A percentile compares a stretch with the other conserved stretches of the same genome.
Evolutionary conservation across 1,140 invertebrate genomes (phyloP).

Genomic region (Drosophila ananassae): DNA sequence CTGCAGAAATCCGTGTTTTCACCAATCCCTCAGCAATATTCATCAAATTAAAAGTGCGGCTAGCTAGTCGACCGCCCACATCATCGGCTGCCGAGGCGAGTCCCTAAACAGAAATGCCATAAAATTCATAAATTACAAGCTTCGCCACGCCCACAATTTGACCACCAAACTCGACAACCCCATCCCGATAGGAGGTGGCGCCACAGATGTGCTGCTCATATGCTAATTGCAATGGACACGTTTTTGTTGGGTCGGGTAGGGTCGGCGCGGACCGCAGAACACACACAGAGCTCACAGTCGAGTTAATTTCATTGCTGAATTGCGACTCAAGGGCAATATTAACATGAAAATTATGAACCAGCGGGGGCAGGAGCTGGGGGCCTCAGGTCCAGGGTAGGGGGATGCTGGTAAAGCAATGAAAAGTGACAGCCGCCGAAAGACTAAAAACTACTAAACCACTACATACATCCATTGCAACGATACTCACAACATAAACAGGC

Average conservation of each 20-base stretch:
- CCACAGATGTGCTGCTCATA: slow-evolving; percentile 32
- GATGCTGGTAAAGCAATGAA: slow-evolving; percentile 43
- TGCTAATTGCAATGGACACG: slow-evolving; percentile 71
- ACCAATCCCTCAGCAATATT: slow-evolving; percentile 11
- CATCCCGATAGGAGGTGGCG: neutral
- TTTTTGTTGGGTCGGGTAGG: slow-evolving; percentile 39
- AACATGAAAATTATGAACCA: slow-evolving; percentile 78
- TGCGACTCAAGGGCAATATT: slow-evolving; percentile 81
- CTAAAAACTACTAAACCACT: slow-evolving; percentile 47
- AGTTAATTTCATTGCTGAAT: slow-evolving; percentile 77
- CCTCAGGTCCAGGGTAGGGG: neutral
- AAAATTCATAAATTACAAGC: slow-evolving; percentile 56
- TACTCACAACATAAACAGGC: slow-evolving; percentile 53
- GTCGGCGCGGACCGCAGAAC: slow-evolving; percentile 25
- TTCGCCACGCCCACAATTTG: slow-evolving; percentile 39
- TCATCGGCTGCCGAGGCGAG: slow-evolving; percentile 24
- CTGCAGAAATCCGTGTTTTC: neutral
- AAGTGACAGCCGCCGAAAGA: slow-evolving; percentile 65
- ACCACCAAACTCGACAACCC: slow-evolving; percentile 8
- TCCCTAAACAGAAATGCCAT: slow-evolving; percentile 41
- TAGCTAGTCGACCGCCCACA: slow-evolving; percentile 23
- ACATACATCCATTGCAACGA: slow-evolving; percentile 27
- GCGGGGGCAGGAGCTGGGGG: slow-evolving; percentile 4
- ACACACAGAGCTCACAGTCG: slow-evolving; percentile 32
- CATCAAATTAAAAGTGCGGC: slow-evolving; percentile 45